Base-by-base conservation (phyloP, 2,797 vertebrate genomes). In the Galagoides demidoff region DNA sequence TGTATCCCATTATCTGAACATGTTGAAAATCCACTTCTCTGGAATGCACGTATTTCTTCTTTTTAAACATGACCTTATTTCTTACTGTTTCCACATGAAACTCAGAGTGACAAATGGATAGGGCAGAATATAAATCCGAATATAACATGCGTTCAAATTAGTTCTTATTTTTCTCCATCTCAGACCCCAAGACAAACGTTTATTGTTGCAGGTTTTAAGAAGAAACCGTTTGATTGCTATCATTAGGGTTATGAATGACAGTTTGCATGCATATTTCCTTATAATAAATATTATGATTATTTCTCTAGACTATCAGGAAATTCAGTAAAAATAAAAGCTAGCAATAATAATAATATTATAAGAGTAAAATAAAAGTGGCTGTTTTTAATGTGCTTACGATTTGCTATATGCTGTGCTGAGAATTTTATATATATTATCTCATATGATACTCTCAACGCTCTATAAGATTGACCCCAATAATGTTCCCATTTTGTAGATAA, bases 201-300 rank as follows among this genome's bases (percentile, higher is more conserved):
- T 93, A 93, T n/a, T 74, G 29, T 5, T 83, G 3, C 5, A 81
- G 43, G 4, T 61, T 96, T 83, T 84, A 88, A 57, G 49, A 86
- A 76, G 39, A 59, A 90, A 57, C 19, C 83, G 68, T 76, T 92
- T 92, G 3, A 81, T 87, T 81, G 6, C 25, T 68, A 2, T 70
- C 79, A 92, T 45, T 85, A 4, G 52, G 39, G 11, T 22, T 83
- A 34, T 68, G 92, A 94, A 23, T 19, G 78, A 81, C 29, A 29
- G 10, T 31, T 37, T 82, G 43, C 52, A 45, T 45, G 43, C 52
- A 59, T 45, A 64, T 61, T 86, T 52, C 23, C 25, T 85, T 45
- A 27, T 1, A 90, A 76, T 76, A 71, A 87, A 79, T 52, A 52
- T 43, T 90, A 85, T 68, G 77, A 43, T 83, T 90, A 74, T 86